Conservation (phyloP, 2,888 invertebrate species). For the Leptothorax acervorum region DNA sequence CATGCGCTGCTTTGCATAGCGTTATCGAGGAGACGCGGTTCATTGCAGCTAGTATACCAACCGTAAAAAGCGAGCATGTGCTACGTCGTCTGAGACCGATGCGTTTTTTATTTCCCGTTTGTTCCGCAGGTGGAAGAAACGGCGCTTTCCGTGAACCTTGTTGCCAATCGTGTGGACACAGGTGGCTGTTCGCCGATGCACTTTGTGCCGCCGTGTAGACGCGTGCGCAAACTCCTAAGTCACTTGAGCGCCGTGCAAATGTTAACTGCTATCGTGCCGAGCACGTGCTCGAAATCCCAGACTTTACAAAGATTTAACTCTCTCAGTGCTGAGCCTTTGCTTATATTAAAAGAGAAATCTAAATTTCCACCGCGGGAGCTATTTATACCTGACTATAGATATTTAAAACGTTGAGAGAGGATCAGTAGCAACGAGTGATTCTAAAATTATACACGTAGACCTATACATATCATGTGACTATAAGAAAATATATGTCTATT, state of each 20-base stretch:
- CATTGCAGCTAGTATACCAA: conserved; percentile 40
- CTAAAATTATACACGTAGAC: neutral
- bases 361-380: neutral
- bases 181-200: conserved; percentile 66
- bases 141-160: conserved; percentile 43
- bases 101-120: conserved; percentile 33
- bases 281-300: conserved; percentile 36
- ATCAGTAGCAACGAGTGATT: neutral
- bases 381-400: conserved; percentile 8
- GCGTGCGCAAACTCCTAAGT: conserved; percentile 59
- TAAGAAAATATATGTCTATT: neutral
- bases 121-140: conserved; percentile 11
- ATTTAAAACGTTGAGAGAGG: neutral
- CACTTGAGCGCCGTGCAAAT: conserved; percentile 65
- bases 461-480: neutral
- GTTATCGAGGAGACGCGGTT: conserved; percentile 42
- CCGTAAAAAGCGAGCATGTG: conserved; percentile 58
- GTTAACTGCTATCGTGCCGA: conserved; percentile 65
- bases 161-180: conserved; percentile 71
- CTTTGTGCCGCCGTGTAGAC: conserved; percentile 65
- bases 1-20: conserved; percentile 20
- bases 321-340: neutral
- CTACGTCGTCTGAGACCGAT: neutral
- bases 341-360: conserved; percentile 6
- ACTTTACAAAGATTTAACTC: conserved; percentile 26